Percentiles rank a stretch among this genome's conserved stretches.
phyloP scores from a whole-genome alignment of 2,888 invertebrate species.

The Hirtodrosophila trivittata region DNA sequence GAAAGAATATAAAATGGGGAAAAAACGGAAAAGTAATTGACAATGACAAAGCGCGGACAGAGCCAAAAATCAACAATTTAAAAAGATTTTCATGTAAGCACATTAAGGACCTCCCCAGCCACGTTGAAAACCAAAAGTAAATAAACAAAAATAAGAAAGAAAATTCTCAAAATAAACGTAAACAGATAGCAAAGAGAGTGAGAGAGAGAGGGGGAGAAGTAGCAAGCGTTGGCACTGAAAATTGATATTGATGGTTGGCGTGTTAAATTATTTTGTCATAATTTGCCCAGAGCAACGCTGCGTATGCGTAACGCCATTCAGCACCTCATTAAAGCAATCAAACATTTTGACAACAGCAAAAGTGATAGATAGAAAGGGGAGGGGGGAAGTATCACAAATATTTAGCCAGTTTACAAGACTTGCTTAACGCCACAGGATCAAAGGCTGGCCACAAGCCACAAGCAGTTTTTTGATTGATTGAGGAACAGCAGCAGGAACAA shows the following conservation, averaged over 20 bases:
- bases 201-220: not conserved
- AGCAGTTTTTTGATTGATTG: slow-evolving; percentile 72
- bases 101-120: slow-evolving; percentile 39
- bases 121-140: slow-evolving; percentile 30
- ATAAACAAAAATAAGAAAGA: slow-evolving; percentile 31
- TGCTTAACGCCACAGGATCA: slow-evolving; percentile 55
- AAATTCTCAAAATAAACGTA: not conserved
- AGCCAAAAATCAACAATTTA: slow-evolving; percentile 70
- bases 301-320: slow-evolving; percentile 61
- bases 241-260: slow-evolving; percentile 68
- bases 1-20: slow-evolving; percentile 4
- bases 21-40: slow-evolving; percentile 55
- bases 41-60: slow-evolving; percentile 68
- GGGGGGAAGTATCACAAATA: slow-evolving; percentile 46
- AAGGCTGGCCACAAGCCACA: slow-evolving; percentile 49
- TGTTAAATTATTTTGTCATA: no score
- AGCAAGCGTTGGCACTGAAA: slow-evolving; percentile 18
- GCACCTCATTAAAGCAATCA: slow-evolving; percentile 71
- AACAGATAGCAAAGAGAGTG: not conserved
- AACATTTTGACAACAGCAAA: slow-evolving; percentile 20
- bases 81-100: slow-evolving; percentile 76
- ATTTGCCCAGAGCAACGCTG: slow-evolving; percentile 47
- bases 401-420: slow-evolving; percentile 70
- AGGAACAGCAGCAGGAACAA: no score
- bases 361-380: not conserved